These are phyloP conservation scores for Pseudoatta argentina DNA, from an alignment of 1,140 invertebrate genomes.

Conservation along the genomic window DNA sequence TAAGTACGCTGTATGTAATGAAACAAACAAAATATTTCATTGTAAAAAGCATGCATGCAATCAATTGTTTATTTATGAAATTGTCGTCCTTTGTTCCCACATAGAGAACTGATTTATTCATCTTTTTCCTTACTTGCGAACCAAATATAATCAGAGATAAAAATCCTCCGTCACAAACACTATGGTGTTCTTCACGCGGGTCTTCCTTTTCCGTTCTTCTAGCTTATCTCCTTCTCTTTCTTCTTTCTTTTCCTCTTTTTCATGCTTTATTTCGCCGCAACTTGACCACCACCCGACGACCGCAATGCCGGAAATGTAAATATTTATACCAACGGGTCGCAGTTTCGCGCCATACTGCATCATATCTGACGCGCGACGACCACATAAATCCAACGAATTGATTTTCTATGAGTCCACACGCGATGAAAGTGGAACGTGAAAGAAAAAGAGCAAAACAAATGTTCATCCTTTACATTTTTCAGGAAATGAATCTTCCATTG, in stretches of 20 bases:
- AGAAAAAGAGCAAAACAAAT: neutral
- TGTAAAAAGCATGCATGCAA: neutral
- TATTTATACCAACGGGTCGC: conserved; percentile 61
- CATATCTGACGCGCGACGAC: conserved; percentile 61
- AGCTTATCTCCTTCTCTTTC: conserved; percentile 49
- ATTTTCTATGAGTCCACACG: conserved; percentile 41
- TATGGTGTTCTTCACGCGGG: neutral
- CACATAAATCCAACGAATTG: conserved; percentile 67
- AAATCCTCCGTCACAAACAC: conserved; percentile 47
- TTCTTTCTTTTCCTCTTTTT: conserved; percentile 54
- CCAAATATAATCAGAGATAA: conserved; percentile 42
- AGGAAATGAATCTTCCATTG: conserved; percentile 2
- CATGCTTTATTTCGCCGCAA: conserved; percentile 65
- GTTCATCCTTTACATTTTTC: neutral
- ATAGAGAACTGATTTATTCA: neutral
- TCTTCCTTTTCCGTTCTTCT: conserved; percentile 31
- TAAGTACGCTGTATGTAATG: neutral
- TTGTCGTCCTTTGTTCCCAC: conserved; percentile 6
- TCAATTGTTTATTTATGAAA: conserved; percentile 21
- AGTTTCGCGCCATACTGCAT: conserved; percentile 60
- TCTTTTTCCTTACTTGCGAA: conserved; percentile 33
- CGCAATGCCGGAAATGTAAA: conserved; percentile 65
- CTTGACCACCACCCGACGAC: conserved; percentile 45
- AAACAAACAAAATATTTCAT: neutral
- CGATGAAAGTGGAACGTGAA: conserved; percentile 29